Evolutionary conservation across 2,797 vertebrate species (phyloP), one percentile per base, ranked within the genome.

Genomic region (Galaxias olidus): DNA sequence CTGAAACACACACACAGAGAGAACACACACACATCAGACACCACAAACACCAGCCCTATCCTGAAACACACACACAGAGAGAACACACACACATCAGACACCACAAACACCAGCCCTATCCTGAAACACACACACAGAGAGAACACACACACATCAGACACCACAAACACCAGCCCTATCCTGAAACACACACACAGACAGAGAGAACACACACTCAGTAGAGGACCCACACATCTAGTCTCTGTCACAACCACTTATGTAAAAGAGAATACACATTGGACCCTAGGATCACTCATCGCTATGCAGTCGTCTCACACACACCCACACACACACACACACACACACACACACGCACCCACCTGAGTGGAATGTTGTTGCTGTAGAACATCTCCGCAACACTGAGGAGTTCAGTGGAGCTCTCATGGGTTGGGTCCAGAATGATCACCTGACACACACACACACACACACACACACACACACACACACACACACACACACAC

Each of bases 331-430:
- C 46, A 69, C 15, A 61, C 17, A 45, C n/a, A 15, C 41, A 50
- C 14, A 52, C 14, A 19, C 14, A 30, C 17, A 45, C 30, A 70
- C 64, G 30, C 54, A 76, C 76, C 76, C 84, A 99, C 98, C 98
- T 95, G 77, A 99, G 89, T 0, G 98, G 98, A 81, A 99, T 97
- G 80, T 98, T 96, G 85, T 98, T 99, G 65, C 93, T 92, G 72
- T 97, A 94, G 85, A 99, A 98, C 97, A 99, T 98, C 88, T 99
- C 98, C 44, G 96, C 96, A 53, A 96, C 93, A 13, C 92, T 95
- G 19, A 99, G 76, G 75, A 99, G 81, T 60, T 99, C 97, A 0
- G 84, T 81, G 4, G 95, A 88, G 62, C 85, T 94, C 68, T 95
- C 95, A 2, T 96, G 94, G 49, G 81, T 77, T 1, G 98, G 97